Percentiles rank a stretch among this genome's conserved stretches.
These are phyloP conservation scores for Mesorhabditis spiculigera DNA, from an alignment of 2,888 invertebrate species.

Conservation along the genomic window DNA sequence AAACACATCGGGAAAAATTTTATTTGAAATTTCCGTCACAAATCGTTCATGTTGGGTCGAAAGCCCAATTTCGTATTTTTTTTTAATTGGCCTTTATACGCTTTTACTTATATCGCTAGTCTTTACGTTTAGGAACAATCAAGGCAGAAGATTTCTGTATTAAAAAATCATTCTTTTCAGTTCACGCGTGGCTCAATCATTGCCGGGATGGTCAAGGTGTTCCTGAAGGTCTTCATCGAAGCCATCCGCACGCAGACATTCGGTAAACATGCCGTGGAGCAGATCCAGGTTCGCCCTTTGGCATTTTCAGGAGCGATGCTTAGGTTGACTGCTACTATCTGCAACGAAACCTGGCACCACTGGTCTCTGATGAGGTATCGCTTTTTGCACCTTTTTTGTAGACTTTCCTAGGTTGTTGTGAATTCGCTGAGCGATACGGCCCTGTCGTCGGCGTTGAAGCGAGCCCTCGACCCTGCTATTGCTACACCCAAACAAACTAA, in stretches of 20 bases:
- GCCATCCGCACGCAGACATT: slow-evolving; percentile 90
- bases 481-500: slow-evolving; percentile 83
- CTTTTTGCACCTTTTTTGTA: not conserved
- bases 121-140: too few relatives aligned
- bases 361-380: slow-evolving; percentile 32
- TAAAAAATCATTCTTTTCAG: slow-evolving; percentile 67
- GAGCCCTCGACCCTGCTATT: slow-evolving; percentile 85
- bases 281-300: slow-evolving; percentile 77
- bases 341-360: slow-evolving; percentile 86
- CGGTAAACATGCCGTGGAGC: slow-evolving; percentile 90
- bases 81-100: too few relatives aligned
- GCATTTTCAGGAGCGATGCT: not conserved
- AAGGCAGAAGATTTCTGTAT: too few relatives aligned
- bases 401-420: slow-evolving; percentile 79
- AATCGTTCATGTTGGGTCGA: not conserved
- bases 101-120: too few relatives aligned
- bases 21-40: slow-evolving; percentile 1
- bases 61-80: not conserved
- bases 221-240: slow-evolving; percentile 76
- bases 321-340: slow-evolving; percentile 83
- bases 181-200: slow-evolving; percentile 81
- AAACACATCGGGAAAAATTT: not conserved
- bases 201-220: slow-evolving; percentile 90
- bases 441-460: slow-evolving; percentile 84
- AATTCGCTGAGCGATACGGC: slow-evolving; percentile 92